A percentile compares a stretch with the other conserved stretches of the same genome.
Evolutionary conservation across 2,888 invertebrate species (phyloP).

Genomic region (Nomada flava): DNA sequence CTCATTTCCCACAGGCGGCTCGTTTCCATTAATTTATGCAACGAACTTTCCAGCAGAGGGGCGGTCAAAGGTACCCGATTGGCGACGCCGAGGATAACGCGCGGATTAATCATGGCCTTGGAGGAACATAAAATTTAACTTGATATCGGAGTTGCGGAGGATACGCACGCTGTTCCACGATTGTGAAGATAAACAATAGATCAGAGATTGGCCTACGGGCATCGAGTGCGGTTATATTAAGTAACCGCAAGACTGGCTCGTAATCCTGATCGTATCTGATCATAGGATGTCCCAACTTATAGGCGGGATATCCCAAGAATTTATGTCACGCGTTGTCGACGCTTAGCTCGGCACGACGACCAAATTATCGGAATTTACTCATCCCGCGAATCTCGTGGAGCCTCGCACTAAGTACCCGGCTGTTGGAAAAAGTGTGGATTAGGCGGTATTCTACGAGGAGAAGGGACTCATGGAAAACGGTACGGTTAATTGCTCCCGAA

Average conservation of each 20-base stretch:
- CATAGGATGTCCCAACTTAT: conserved; percentile 54
- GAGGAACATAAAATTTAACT: conserved; percentile 27
- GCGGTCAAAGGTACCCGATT: not conserved
- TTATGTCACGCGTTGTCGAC: conserved; percentile 23
- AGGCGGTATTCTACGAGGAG: not conserved
- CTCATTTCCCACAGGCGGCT: not conserved
- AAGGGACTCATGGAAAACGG: conserved; percentile 19
- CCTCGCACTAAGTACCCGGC: not conserved
- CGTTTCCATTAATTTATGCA: not conserved
- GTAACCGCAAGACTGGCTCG: conserved; percentile 51
- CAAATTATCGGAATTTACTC: conserved; percentile 15
- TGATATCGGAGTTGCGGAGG: conserved; percentile 13
- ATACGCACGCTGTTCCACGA: conserved; percentile 32
- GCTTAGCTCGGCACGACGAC: not conserved
- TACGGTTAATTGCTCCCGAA: conserved; percentile 33
- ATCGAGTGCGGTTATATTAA: conserved; percentile 44
- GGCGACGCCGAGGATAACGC: not conserved
- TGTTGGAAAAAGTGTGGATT: not conserved
- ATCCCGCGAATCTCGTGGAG: not conserved
- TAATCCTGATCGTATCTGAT: conserved; percentile 49
- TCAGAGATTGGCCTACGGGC: conserved; percentile 43
- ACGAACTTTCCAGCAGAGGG: not conserved
- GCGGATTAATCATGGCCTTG: conserved; percentile 32
- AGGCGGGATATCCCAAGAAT: conserved; percentile 40
- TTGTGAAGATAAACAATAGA: conserved; percentile 44